Conservation (phyloP, 2,797 vertebrate species). For the Falco berigora region DNA sequence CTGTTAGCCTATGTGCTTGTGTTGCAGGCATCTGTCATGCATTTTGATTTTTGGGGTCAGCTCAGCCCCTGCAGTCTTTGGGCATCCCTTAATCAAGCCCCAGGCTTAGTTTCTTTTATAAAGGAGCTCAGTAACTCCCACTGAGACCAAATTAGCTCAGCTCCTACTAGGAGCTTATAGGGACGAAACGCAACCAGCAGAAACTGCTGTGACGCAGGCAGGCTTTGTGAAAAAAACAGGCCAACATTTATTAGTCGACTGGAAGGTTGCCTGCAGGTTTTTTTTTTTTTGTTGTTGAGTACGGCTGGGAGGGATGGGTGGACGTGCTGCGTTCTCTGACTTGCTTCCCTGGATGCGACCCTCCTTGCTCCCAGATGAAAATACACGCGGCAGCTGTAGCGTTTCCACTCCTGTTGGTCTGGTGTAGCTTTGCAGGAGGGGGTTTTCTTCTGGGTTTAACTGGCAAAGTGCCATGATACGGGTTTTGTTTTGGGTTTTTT, state of each 20-base stretch:
- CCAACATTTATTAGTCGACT: neutral
- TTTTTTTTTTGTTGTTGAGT: neutral
- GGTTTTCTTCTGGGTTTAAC: neutral
- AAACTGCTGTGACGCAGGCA: neutral
- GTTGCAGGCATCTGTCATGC: neutral
- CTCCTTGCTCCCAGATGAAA: neutral
- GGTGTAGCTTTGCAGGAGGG: neutral
- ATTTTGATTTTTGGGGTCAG: neutral
- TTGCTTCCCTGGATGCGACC: neutral
- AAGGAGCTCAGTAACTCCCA: conserved; percentile 31
- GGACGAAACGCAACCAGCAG: neutral
- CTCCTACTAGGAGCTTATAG: conserved; percentile 11
- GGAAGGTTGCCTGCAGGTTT: neutral
- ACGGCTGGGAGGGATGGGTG: neutral
- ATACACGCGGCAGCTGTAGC: fast-evolving
- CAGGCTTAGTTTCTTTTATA: neutral
- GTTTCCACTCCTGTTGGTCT: neutral
- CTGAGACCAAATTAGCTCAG: conserved; percentile 55
- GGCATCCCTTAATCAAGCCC: neutral
- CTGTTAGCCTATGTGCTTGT: neutral
- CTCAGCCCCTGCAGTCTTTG: neutral
- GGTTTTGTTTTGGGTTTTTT: neutral
- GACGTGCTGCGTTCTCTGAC: fast-evolving
- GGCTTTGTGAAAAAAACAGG: neutral
- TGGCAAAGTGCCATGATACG: neutral